Conservation (phyloP, 2,113 vertebrate species). For the Xiphias gladius region DNA sequence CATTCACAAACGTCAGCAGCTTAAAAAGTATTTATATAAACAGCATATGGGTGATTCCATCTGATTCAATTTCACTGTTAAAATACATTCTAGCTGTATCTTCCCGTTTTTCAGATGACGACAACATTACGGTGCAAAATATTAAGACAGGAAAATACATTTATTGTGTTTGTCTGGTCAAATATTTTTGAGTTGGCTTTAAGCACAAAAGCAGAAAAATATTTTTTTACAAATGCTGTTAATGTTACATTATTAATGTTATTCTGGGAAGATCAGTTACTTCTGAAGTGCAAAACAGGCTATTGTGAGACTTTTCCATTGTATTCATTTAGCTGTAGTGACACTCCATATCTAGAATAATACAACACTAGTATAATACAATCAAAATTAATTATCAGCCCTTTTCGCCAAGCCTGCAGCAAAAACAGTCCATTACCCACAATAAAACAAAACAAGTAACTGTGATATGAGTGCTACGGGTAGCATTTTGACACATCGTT, state of each 20-base stretch:
- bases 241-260: constrained; percentile 39
- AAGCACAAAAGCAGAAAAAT: background rate
- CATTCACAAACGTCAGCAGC: constrained; percentile 11
- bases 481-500: constrained; percentile 11
- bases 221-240: background rate
- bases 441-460: constrained; percentile 26
- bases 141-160: no score
- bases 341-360: constrained; percentile 25
- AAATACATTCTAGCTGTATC: background rate
- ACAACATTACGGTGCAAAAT: background rate
- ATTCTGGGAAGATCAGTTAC: constrained; percentile 3
- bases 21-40: constrained; percentile 21
- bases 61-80: background rate
- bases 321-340: constrained; percentile 16
- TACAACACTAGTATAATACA: constrained; percentile 33
- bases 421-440: constrained; percentile 33
- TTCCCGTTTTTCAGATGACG: background rate
- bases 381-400: constrained; percentile 40
- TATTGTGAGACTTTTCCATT: constrained; percentile 18
- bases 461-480: background rate
- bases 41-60: background rate
- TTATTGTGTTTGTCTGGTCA: background rate
- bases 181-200: background rate
- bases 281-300: background rate
- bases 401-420: constrained; percentile 2